Percentiles rank a stretch among this genome's conserved stretches.
These are phyloP conservation scores for Ellobius talpinus DNA, from an alignment of 2,113 vertebrate genomes.

Conservation along the genomic window DNA sequence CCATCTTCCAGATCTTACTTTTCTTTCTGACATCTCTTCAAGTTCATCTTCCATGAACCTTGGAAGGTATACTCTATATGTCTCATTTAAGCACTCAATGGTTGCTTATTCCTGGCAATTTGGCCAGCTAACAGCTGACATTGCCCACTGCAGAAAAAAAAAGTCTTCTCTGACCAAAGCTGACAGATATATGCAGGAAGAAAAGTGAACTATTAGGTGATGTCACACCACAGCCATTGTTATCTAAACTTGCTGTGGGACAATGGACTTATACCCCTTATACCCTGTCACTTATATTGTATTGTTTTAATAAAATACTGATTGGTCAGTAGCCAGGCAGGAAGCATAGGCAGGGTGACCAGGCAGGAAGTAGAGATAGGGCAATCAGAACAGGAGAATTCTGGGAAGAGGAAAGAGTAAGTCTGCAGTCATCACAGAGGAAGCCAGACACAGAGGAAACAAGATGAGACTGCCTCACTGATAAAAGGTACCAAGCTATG, in stretches of 20 bases:
- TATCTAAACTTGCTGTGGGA: background rate
- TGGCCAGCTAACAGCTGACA: background rate
- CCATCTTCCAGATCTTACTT: background rate
- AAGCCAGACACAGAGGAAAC: too few species aligned
- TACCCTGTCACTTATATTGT: too few species aligned
- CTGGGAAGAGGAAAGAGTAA: too few species aligned
- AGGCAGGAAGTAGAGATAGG: too few species aligned
- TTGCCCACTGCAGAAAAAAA: background rate
- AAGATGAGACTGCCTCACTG: too few species aligned
- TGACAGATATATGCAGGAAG: background rate
- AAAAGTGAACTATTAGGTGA: background rate
- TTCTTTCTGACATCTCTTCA: background rate
- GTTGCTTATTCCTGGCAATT: background rate
- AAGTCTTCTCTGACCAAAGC: background rate
- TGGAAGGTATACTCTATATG: background rate
- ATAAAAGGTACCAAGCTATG: too few species aligned
- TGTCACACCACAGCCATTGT: background rate
- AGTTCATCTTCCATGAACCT: background rate
- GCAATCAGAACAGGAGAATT: too few species aligned
- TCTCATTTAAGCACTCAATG: background rate
- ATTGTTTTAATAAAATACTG: too few species aligned
- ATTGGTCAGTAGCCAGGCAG: too few species aligned
- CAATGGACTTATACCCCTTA: too few species aligned
- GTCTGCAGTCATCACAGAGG: too few species aligned
- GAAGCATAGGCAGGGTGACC: too few species aligned